Percentiles rank a stretch among this genome's conserved stretches.
Conservation (phyloP, 2,113 vertebrate genomes). For the Solea solea region DNA sequence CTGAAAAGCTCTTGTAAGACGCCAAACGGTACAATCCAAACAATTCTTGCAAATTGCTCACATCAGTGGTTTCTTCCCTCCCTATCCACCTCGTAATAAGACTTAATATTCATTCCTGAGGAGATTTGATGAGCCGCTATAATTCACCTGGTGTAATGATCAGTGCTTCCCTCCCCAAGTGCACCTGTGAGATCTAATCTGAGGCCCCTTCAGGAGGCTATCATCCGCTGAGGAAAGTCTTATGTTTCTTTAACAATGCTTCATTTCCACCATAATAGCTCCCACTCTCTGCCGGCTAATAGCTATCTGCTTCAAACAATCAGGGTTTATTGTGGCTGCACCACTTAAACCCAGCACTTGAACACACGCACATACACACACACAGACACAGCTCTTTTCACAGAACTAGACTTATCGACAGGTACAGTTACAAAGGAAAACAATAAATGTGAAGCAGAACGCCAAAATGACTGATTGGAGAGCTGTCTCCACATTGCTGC, state of each 20-base stretch:
- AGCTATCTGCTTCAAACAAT: conserved; percentile 76
- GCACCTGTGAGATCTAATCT: conserved; percentile 79
- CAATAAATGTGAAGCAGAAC: conserved; percentile 27
- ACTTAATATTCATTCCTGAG: conserved; percentile 68
- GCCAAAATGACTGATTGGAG: conserved; percentile 39
- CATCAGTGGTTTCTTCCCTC: conserved; percentile 55
- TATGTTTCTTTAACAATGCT: conserved; percentile 77
- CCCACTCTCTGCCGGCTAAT: conserved; percentile 60
- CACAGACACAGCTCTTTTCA: conserved; percentile 12
- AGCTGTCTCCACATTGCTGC: conserved; percentile 19
- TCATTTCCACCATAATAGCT: conserved; percentile 77
- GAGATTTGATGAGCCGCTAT: conserved; percentile 72
- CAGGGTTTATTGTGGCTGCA: conserved; percentile 59
- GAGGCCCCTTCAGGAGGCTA: conserved; percentile 69
- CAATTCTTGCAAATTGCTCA: conserved; percentile 64
- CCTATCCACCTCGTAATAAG: conserved; percentile 58
- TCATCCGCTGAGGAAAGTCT: conserved; percentile 65
- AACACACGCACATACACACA: conserved; percentile 28
- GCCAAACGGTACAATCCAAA: conserved; percentile 40
- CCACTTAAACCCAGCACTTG: conserved; percentile 28
- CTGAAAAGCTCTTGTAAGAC: conserved; percentile 49
- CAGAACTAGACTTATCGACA: conserved; percentile 1
- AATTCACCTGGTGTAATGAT: conserved; percentile 65
- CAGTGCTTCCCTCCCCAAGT: conserved; percentile 53
- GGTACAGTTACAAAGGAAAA: conserved; percentile 21